These are phyloP conservation scores for Tridacna gigas DNA, from an alignment of 2,888 invertebrate genomes.

Conservation along the genomic window DNA sequence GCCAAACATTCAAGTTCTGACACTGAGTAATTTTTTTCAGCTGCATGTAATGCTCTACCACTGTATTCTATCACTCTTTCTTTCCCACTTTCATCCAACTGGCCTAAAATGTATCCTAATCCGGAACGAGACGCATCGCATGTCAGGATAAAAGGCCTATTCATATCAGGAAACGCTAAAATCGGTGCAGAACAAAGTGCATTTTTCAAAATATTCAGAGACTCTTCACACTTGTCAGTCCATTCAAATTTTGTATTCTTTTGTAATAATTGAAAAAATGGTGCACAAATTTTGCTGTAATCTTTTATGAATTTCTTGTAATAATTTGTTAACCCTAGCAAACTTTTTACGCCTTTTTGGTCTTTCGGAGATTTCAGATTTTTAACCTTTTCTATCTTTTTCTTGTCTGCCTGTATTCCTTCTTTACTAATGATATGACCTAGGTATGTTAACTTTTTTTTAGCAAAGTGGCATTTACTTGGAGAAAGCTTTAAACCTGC, in stretches of 20 bases:
- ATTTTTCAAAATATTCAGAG: slow-evolving; percentile 52
- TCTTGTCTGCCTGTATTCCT: slow-evolving; percentile 54
- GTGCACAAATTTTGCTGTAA: slow-evolving; percentile 55
- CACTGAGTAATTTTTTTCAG: slow-evolving; percentile 41
- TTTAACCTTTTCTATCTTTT: slow-evolving; percentile 43
- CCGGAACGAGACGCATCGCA: slow-evolving; percentile 56
- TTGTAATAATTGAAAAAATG: slow-evolving; percentile 46
- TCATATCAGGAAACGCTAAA: slow-evolving; percentile 57
- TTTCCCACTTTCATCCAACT: slow-evolving; percentile 44
- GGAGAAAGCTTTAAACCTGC: slow-evolving; percentile 62
- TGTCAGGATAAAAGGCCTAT: slow-evolving; percentile 53
- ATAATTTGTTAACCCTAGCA: slow-evolving; percentile 66
- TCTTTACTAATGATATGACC: slow-evolving; percentile 58
- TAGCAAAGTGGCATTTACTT: slow-evolving; percentile 3
- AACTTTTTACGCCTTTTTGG: slow-evolving; percentile 53
- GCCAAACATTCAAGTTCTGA: too few relatives aligned
- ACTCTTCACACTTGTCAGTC: slow-evolving; percentile 51
- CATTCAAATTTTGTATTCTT: slow-evolving; percentile 37
- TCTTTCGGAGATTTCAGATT: slow-evolving; percentile 51
- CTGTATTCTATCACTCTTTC: slow-evolving; percentile 37
- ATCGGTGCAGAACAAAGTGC: slow-evolving; percentile 53
- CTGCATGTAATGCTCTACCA: neutral
- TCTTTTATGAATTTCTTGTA: slow-evolving; percentile 57
- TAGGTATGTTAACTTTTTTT: slow-evolving; percentile 61
- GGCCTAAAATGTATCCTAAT: slow-evolving; percentile 61